Evolutionary conservation across 2,113 vertebrate genomes (phyloP), one percentile per base, ranked within the genome.

Genomic region (Alethe diademata): DNA sequence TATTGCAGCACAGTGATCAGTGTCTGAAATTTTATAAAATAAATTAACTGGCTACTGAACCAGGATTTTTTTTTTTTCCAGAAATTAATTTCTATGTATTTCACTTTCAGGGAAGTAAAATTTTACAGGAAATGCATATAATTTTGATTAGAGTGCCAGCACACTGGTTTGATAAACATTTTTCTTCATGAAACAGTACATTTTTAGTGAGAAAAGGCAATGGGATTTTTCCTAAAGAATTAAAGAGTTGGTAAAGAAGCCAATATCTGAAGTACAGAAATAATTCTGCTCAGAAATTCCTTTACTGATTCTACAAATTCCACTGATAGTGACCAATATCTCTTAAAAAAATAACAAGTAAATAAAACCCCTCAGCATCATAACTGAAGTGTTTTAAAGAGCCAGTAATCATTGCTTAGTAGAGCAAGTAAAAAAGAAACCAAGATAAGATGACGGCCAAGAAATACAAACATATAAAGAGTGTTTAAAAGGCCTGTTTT

Each of bases 71-170:
- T 45, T 45, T 87, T 93, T 88, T 51, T 85, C 72, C 56, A 62
- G 10, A 93, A 96, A 91, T 75, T 53, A 85, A 89, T 93, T 78
- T 94, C 53, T 84, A 87, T 14, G 45, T 88, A 70, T 48, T 93
- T 78, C 47, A 78, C 12, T 78, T 78, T 65, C 16, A 54, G 29
- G 17, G 45, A 82, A 91, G 66, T 48, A 43, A 42, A 47, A 33
- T 19, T 65, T 69, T 7, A 45, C 12, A 58, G 36, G 17, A 88
- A 79, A 69, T 51, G 5, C 17, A 67, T 48, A 35, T 64, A 62
- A 40, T 86, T 91, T 86, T 79, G 13, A 38, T 26, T 78, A 24
- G 8, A 35, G 8, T 91, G 62, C 61, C 78, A 86, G 22, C 8
- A 78, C 24, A 91, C 33, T 64, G 25, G 33, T 70, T 65, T 33